A percentile compares a stretch with the other conserved stretches of the same genome.
These are phyloP conservation scores for Leptinotarsa undecemlineata DNA, from an alignment of 1,140 invertebrate species.

Conservation along the genomic window DNA sequence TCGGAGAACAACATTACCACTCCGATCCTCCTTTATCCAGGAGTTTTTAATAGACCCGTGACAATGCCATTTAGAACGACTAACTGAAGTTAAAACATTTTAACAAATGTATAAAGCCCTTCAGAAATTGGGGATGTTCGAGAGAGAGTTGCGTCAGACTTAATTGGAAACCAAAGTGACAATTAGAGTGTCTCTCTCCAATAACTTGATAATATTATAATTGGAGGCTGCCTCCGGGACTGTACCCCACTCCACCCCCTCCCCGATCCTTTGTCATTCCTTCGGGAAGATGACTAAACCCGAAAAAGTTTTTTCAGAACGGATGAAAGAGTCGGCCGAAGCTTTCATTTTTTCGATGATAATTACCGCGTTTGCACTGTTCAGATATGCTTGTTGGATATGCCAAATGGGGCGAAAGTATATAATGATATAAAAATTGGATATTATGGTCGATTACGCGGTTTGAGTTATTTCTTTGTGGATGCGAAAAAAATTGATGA, in stretches of 20 bases:
- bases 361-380: constrained; percentile 33
- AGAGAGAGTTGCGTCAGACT: constrained; percentile 34
- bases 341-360: constrained; percentile 36
- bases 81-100: constrained; percentile 26
- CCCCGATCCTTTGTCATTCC: background rate
- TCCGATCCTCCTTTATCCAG: background rate
- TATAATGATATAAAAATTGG: constrained; percentile 46
- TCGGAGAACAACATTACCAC: no score
- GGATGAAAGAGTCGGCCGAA: constrained; percentile 22
- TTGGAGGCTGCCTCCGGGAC: constrained; percentile 42
- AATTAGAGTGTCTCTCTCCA: constrained; percentile 49
- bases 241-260: constrained; percentile 30
- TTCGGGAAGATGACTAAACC: background rate
- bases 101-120: constrained; percentile 31
- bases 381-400: constrained; percentile 28
- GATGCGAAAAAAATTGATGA: constrained; percentile 1
- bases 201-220: constrained; percentile 51
- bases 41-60: constrained; percentile 4
- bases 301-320: constrained; percentile 27
- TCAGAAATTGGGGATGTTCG: constrained; percentile 40
- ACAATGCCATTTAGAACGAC: constrained; percentile 16
- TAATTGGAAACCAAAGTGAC: constrained; percentile 50
- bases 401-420: constrained; percentile 41
- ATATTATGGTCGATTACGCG: constrained; percentile 38
- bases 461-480: constrained; percentile 21